phyloP scores from a whole-genome alignment of 1,140 invertebrate species.

The Sycophila sp. region DNA sequence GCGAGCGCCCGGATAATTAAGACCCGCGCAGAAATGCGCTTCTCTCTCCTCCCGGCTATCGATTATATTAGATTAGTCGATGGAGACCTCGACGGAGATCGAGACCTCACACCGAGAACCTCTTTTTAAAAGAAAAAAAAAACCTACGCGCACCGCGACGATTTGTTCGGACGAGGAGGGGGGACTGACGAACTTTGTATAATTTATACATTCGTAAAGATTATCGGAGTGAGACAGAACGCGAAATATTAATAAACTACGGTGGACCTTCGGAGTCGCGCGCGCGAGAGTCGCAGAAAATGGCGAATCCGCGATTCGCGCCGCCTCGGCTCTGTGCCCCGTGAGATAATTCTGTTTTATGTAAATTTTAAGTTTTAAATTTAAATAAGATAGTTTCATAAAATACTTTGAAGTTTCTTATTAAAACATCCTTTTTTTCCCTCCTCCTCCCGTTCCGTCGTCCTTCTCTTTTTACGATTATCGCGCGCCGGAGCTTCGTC shows the following conservation, averaged over 20 bases:
- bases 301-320: conserved; percentile 1
- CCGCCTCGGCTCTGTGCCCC: background rate
- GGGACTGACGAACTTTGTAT: conserved; percentile 32
- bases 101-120: conserved; percentile 31
- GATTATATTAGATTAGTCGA: conserved; percentile 35
- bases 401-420: conserved; percentile 39
- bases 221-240: conserved; percentile 8
- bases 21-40: conserved; percentile 26
- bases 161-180: conserved; percentile 15
- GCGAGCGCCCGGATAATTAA: conserved; percentile 31
- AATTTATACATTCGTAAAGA: conserved; percentile 34
- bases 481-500: conserved; percentile 12
- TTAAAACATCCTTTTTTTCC: conserved; percentile 21
- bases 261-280: background rate
- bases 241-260: conserved; percentile 34
- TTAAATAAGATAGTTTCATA: conserved; percentile 38
- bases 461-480: conserved; percentile 16
- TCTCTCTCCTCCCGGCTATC: conserved; percentile 19
- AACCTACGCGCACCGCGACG: background rate
- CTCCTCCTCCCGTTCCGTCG: background rate
- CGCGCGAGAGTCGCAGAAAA: conserved; percentile 4
- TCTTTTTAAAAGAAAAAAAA: background rate
- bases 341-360: conserved; percentile 32
- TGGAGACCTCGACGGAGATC: background rate
- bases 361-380: conserved; percentile 38